Base-by-base conservation (phyloP, 1,140 invertebrate species). In the Scylla paramamosain region DNA sequence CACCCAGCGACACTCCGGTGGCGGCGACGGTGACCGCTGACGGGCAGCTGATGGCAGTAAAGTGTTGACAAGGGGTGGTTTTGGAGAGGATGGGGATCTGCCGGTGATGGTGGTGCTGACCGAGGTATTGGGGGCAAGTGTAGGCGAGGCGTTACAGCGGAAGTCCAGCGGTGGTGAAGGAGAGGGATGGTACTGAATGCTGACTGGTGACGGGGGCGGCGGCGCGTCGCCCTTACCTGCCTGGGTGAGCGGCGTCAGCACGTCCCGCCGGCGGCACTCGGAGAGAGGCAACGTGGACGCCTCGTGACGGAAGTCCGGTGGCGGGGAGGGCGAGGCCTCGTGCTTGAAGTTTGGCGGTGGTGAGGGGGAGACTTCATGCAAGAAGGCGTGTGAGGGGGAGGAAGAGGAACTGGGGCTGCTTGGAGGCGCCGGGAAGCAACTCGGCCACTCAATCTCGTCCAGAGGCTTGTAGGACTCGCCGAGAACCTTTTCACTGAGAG, bases 311-410 rank as follows among this genome's bases (percentile, higher is more conserved):
- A 84, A 92, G 77, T 92, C 91, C 28, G 52, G 91, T 3, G 94
- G 94, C 46, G 93, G 93, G 10, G 91, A 89, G 14, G 94, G 94
- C n/a, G 94, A 95, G 28, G 94, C 32, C 45, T 95, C 94, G 39
- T 95, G 94, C 86, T 92, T 92, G 39, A 95, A 95, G 59, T 95
- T 86, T 7, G 94, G 94, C 28, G 94, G 94, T 7, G 94, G 94
- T 29, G 94, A 95, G 20, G 94, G 94, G 31, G 94, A 95, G 25
- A 95, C 92, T 31, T 95, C 94, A 29, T 95, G 94, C n/a, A 95
- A 52, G 25, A 87, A 95, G 16, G 91, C 82, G 39, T 89, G 94
- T n/a, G 94, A 95, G 4, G 94, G 83, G 12, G 91, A 92, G 25
- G 94, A 95, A 20, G 83, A 88, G 12, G 83, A 89, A 52, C 94